Evolutionary conservation across 2,888 invertebrate genomes (phyloP), one percentile per base, ranked within the genome.

Genomic region (Pterobdella sp.): DNA sequence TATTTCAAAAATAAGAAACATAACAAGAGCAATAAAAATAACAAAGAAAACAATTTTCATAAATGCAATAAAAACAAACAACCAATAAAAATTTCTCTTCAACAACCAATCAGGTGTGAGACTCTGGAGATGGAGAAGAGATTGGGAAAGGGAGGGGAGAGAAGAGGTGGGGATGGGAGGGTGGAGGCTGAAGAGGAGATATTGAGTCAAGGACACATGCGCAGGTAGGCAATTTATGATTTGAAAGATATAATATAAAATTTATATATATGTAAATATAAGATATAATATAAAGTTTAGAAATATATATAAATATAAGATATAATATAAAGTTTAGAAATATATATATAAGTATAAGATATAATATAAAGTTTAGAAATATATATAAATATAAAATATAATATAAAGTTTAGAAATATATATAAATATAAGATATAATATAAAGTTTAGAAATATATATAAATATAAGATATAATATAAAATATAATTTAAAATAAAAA

Each of bases 121-220:
- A 90, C 92, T 80, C 85, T 93, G 32, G 95, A 95, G n/a, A n/a
- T n/a, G n/a, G n/a, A n/a, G 18, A 56, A 56, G 4, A 56, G n/a
- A 22, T 18, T 7, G 4, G n/a, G 60, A 18, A 56, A 56, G 18
- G 26, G 60, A 26, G 3, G 49, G 7, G 22, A 22, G 7, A 42
- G 49, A 14, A 42, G 49, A 14, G 22, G 49, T 42, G 22, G 49
- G 7, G 7, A 14, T 22, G 22, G 22, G 7, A 42, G 22, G 10
- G 49, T n/a, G 3, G 60, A 56, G 3, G 60, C 18, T 26, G n/a
- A 56, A 22, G 60, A 56, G 4, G 26, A 26, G 26, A 7, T 56
- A 3, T n/a, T 56, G 60, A 56, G 60, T 56, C 60, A 56, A 56
- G 60, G 60, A 4, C 60, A 56, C 60, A 56, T 56, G 60, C 18